These are phyloP conservation scores for Koerneria pararmatus DNA, from an alignment of 2,888 invertebrate species.

Conservation along the genomic window DNA sequence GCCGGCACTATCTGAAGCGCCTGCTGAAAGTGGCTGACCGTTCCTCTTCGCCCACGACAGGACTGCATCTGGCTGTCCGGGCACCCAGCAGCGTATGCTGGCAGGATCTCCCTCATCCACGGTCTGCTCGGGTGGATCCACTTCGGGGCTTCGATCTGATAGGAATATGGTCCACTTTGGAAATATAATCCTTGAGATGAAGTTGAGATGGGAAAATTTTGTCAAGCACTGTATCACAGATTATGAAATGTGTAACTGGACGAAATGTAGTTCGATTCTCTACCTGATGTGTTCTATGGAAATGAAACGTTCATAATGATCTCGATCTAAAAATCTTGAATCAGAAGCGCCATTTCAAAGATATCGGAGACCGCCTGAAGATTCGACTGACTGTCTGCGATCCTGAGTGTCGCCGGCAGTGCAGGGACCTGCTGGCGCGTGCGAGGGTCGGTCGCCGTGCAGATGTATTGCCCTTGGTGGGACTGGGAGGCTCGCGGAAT, in stretches of 20 bases:
- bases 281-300: no score
- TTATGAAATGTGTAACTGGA: no score
- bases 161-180: background rate
- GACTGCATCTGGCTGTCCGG: slow-evolving; percentile 48
- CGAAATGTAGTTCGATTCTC: no score
- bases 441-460: slow-evolving; percentile 24
- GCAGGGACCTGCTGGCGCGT: slow-evolving; percentile 23
- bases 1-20: slow-evolving; percentile 44
- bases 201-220: no score
- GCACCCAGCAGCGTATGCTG: slow-evolving; percentile 67
- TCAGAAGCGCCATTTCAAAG: no score
- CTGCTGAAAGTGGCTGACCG: slow-evolving; percentile 45
- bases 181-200: no score
- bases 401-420: slow-evolving; percentile 24
- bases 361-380: background rate
- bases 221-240: no score
- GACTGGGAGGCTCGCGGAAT: slow-evolving; percentile 27
- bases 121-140: slow-evolving; percentile 68
- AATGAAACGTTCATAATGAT: no score
- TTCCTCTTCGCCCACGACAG: slow-evolving; percentile 41
- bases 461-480: slow-evolving; percentile 27
- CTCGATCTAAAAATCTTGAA: no score
- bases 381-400: slow-evolving; percentile 8
- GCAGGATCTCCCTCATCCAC: slow-evolving; percentile 70
- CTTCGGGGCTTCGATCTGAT: slow-evolving; percentile 38